These are phyloP conservation scores for Platysternon megacephalum DNA, from an alignment of 2,113 vertebrate species.

Conservation along the genomic window DNA sequence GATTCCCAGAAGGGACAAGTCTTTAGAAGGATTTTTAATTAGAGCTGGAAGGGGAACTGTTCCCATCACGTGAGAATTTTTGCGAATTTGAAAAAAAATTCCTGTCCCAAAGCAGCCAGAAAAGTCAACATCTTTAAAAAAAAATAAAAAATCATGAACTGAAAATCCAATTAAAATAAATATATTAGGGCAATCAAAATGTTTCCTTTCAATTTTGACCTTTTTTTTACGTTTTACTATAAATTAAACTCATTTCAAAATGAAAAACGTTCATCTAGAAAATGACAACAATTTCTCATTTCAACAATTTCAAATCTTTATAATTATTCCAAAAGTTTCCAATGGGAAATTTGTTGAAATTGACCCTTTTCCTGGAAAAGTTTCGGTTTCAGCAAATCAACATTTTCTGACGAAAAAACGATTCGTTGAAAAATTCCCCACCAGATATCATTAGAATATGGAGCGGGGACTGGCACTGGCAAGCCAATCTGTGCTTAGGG, in stretches of 20 bases:
- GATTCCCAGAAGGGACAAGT: not conserved
- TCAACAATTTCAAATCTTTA: not conserved
- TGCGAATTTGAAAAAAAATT: not conserved
- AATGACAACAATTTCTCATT: not conserved
- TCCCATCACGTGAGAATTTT: not conserved
- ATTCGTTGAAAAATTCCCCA: not conserved
- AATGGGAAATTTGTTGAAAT: not conserved
- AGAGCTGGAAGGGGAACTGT: not conserved
- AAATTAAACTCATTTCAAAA: not conserved
- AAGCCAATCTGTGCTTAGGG: not conserved
- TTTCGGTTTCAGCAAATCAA: not conserved
- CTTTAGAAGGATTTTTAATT: not conserved
- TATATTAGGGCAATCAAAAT: not conserved
- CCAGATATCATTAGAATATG: not conserved
- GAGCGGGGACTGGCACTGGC: not conserved
- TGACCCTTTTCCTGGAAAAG: rapidly evolving
- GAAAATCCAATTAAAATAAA: not conserved
- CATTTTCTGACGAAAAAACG: not conserved
- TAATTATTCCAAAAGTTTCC: not conserved
- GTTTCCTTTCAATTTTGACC: not conserved
- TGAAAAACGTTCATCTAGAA: not conserved
- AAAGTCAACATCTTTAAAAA: not conserved
- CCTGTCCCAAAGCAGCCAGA: not conserved
- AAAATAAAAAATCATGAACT: not conserved
- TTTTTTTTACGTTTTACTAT: not conserved